Percentiles rank a stretch among this genome's conserved stretches.
Conservation (phyloP, 2,113 vertebrate species). For the Sphyrna mokarran region DNA sequence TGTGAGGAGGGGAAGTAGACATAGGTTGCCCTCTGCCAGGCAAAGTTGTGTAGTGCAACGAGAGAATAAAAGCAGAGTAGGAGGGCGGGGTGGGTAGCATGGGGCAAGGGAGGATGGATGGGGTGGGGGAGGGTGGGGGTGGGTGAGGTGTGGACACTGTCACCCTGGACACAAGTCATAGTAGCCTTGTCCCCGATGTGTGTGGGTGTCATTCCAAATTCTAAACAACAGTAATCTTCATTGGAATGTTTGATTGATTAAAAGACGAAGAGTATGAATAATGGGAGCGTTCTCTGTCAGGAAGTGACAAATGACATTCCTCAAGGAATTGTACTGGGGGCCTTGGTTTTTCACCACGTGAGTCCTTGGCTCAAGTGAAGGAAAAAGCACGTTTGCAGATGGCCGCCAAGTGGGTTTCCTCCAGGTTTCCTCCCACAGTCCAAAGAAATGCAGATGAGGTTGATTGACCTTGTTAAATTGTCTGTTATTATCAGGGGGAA, state of each 20-base stretch:
- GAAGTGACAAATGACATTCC: not conserved
- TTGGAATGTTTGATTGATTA: not conserved
- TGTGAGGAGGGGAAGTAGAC: not conserved
- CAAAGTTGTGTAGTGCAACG: not conserved
- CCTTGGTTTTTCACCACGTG: not conserved
- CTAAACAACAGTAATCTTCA: not conserved
- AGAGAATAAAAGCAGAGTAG: not conserved
- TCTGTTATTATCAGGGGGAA: too few species aligned
- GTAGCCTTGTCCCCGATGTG: not conserved
- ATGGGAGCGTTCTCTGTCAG: not conserved
- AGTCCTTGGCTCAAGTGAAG: not conserved
- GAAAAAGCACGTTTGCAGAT: not conserved
- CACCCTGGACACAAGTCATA: not conserved
- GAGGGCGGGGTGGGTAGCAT: not conserved
- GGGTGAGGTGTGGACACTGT: not conserved
- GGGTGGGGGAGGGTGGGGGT: too few species aligned
- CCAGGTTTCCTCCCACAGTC: too few species aligned
- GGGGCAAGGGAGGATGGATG: not conserved
- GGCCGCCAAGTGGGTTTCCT: not conserved
- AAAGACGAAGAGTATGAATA: not conserved
- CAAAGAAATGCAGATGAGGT: too few species aligned
- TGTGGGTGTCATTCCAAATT: not conserved
- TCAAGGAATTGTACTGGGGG: not conserved
- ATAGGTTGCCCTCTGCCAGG: not conserved
- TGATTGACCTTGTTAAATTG: too few species aligned